Base-by-base conservation (phyloP, 2,888 invertebrate species). In the Muschampia plurimacula region DNA sequence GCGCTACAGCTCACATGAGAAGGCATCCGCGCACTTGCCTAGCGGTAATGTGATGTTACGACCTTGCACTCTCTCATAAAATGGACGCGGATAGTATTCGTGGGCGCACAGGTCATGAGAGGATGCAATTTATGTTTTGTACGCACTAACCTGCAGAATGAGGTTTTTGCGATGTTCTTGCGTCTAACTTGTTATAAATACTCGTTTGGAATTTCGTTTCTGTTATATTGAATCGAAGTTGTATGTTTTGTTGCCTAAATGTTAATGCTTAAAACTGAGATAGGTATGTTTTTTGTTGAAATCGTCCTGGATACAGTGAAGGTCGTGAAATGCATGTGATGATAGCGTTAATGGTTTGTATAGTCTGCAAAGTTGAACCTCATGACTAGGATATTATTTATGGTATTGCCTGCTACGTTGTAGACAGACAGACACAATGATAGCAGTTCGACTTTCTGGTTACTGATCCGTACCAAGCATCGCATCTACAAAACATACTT, bases 41-140 rank as follows among this genome's bases (percentile, higher is more conserved):
- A 83, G 80, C 83, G 82, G 83, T 79, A 80, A 63, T 63, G 57
- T 67, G 76, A 75, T 78, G 81, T 82, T 81, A 82, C 78, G 83
- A 81, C 82, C 83, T 83, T 82, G 81, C 79, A 74, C 77, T 79
- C 80, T 79, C 80, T 78, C 79, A 75, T 80, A 80, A 81, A 62
- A 77, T 77, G 80, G 73, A 79, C 78, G 75, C 41, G 41, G 75
- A 75, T 74, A 77, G 75, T 77, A 79, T 77, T 75, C 73, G 74
- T 73, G 55, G 64, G 70, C 66, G 46, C 57, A 49, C 41, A 65
- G 71, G 71, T 71, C 71, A 71, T 15, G 68, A 60, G 68, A 68
- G 46, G 68, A 59, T 68, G 68, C 68, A 68, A 68, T 68, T 68
- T 62, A 68, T 68, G 71, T 71, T 71, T 59, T 66, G 65, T 70